Evolutionary conservation across 1,140 invertebrate species (phyloP), one percentile per base, ranked within the genome.

Genomic region (Solen grandis): DNA sequence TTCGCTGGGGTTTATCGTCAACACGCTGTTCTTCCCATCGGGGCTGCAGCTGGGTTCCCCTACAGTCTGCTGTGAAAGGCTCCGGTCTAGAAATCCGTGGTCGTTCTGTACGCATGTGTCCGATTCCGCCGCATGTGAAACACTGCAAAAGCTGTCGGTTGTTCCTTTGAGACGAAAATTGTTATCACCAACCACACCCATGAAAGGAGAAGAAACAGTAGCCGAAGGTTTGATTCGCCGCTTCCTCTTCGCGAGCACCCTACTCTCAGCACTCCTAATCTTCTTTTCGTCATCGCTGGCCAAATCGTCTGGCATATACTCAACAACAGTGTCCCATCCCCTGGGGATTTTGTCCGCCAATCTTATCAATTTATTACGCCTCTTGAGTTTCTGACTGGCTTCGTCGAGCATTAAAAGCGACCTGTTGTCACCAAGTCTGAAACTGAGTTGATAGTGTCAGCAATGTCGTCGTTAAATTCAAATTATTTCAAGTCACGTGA

Each of bases 241-340:
- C 27, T 70, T 70, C 10, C 35, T 35, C 35, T 50, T 25, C 1
- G 19, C n/a, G 19, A 60, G 14, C 25, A 22, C 60, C 19, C 41
- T 50, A 22, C 46, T 66, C n/a, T 76, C 62, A 2, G 46, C 60
- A n/a, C 38, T 33, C 25, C 29, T 31, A 2, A 55, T 38, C 22
- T 59, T 22, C 14, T 76, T 65, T 19, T 29, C 57, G 19, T 60
- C 57, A 5, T 60, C 57, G 57, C 57, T 60, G 5, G 62, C 57
- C 5, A 35, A 52, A 1, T 57, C 57, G 57, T 35, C 57, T 3
- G 60, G 16, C 54, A 36, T 54, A 33, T 76, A 66, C 14, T 65
- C 33, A 4, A 31, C 35, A 5, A 76, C 60, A 10, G 41, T 76
- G 25, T 52, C 60, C 60, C 74, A 76, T 5, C 60, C 74, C 14